Base-by-base conservation (phyloP, 2,888 invertebrate species). In the Tanaodytes sp. region DNA sequence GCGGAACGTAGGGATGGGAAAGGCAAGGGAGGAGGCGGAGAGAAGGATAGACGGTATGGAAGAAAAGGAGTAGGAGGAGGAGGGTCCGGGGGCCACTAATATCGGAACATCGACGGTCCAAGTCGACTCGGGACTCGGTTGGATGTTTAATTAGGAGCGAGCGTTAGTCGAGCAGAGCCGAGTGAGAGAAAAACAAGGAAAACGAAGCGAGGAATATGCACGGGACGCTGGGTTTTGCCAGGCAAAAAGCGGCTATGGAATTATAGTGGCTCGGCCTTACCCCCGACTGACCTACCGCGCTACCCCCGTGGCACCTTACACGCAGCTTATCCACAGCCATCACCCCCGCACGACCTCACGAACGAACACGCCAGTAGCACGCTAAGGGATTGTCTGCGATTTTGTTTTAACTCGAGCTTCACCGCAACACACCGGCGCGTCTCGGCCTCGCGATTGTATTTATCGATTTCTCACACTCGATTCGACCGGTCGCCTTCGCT, bases 141-240 rank as follows among this genome's bases (percentile, higher is more conserved):
- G 80, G 84, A 83, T 84, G 84, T 84, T 84, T 84, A 84, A 84
- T 84, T 84, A 84, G 84, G 84, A 83, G 81, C 79, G 79, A 80
- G 77, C 77, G 77, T 77, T 23, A 78, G 76, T 76, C 75, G 75
- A 72, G 72, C 75, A 73, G 74, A 65, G 62, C 63, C 71, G 71
- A 65, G 66, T 64, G 67, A 69, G 62, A 69, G 71, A 73, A 63
- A 71, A 63, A 62, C 45, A 27, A 62, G 66, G 67, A 58, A 61
- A 70, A 63, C 67, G 67, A 68, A 49, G 48, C 9, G 49, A 23
- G 4, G 67, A 64, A 65, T 72, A 69, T 64, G 64, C 65, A 64
- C 63, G 63, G 23, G 55, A 61, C 65, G 57, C 49, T 65, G 64
- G 62, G 61, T 72, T 68, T 65, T 61, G 15, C 61, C 42, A 66